Evolutionary conservation across 2,888 invertebrate species (phyloP).

Genomic region (Eudemis profundana): DNA sequence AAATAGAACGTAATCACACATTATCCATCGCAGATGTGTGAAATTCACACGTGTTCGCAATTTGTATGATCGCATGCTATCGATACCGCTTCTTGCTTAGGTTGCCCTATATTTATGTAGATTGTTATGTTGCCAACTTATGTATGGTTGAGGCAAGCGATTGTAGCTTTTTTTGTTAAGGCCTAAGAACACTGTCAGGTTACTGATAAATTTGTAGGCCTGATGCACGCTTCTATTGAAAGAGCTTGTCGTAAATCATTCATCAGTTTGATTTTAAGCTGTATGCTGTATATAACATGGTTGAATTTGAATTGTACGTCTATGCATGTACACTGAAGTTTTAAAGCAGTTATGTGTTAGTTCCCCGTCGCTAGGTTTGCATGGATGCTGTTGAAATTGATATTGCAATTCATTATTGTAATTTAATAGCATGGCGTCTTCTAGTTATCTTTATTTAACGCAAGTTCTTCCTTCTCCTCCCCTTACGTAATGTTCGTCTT

Average conservation of each 20-base stretch:
- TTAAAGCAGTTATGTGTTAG: conserved; percentile 8
- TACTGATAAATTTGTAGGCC: conserved; percentile 5
- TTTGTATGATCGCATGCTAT: conserved; percentile 40
- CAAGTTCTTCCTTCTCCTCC: background rate
- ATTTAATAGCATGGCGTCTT: conserved; percentile 6
- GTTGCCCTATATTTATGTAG: conserved; percentile 40
- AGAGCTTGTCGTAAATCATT: background rate
- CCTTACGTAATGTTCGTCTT: background rate
- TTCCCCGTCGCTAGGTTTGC: conserved; percentile 16
- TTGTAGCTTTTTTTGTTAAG: conserved; percentile 3
- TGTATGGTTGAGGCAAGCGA: conserved; percentile 3
- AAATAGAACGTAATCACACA: conserved; percentile 23
- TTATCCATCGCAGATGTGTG: conserved; percentile 29
- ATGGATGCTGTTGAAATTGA: conserved; percentile 20
- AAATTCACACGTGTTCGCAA: conserved; percentile 38
- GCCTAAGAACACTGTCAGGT: background rate
- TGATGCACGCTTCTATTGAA: background rate
- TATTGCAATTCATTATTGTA: conserved; percentile 29
- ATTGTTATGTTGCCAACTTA: conserved; percentile 22
- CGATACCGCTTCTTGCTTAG: conserved; percentile 35
- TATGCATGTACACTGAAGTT: background rate
- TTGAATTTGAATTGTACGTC: background rate
- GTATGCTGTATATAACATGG: background rate
- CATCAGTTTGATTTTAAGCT: background rate
- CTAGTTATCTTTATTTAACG: background rate